These are phyloP conservation scores for Grantiella picta DNA, from an alignment of 2,113 vertebrate species.

Conservation along the genomic window DNA sequence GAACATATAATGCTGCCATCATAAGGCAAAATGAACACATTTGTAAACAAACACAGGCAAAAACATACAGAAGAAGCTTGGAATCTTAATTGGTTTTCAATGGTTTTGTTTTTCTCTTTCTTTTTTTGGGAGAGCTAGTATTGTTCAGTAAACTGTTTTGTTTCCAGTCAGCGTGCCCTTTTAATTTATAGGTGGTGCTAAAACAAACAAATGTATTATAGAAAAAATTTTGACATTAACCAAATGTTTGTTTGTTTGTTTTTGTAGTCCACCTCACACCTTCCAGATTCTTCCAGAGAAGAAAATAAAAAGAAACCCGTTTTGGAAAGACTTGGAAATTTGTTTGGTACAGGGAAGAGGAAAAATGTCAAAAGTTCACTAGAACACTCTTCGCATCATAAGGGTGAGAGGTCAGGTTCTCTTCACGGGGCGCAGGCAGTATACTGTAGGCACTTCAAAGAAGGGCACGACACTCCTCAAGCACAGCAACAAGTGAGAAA, in stretches of 20 bases:
- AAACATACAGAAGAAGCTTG: neutral
- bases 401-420: slow-evolving; percentile 15
- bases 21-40: neutral
- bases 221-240: neutral
- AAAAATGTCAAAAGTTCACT: slow-evolving; percentile 60
- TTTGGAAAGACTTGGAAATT: slow-evolving; percentile 75
- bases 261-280: slow-evolving; percentile 73
- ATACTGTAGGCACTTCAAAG: slow-evolving; percentile 12
- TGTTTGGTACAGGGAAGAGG: slow-evolving; percentile 73
- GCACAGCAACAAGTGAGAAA: slow-evolving; percentile 1
- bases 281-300: slow-evolving; percentile 67
- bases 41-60: neutral
- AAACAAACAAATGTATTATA: neutral
- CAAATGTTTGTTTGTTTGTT: neutral
- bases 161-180: neutral
- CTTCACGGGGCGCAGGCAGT: neutral
- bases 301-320: slow-evolving; percentile 77
- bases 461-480: slow-evolving; percentile 24
- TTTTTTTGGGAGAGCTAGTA: neutral
- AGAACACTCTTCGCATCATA: slow-evolving; percentile 39
- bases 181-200: neutral
- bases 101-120: neutral
- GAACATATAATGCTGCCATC: neutral
- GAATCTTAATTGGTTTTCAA: neutral
- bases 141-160: neutral